Evolutionary conservation across 2,797 vertebrate genomes (phyloP).

Genomic region (Anisognathus igniventris): DNA sequence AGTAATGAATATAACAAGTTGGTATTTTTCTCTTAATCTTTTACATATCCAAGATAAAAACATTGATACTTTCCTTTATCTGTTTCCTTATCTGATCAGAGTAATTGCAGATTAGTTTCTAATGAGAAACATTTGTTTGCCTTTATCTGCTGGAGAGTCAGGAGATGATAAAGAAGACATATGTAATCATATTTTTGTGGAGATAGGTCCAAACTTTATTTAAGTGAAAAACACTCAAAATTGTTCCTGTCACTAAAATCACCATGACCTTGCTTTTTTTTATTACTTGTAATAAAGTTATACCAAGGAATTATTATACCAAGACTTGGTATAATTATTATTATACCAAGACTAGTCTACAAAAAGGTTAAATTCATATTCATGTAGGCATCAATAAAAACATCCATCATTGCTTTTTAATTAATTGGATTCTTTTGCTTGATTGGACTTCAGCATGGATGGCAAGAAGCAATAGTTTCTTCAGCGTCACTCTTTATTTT

Average conservation of each 20-base stretch:
- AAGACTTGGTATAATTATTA: too few relatives aligned
- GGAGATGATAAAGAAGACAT: neutral
- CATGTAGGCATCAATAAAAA: neutral
- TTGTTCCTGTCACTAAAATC: neutral
- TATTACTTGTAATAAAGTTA: neutral
- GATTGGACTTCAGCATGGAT: neutral
- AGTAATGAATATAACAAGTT: neutral
- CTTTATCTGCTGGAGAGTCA: neutral
- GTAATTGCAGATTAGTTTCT: neutral
- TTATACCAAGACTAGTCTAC: neutral
- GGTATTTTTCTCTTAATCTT: neutral
- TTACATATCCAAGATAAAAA: neutral
- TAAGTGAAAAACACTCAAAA: neutral
- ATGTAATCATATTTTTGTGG: neutral
- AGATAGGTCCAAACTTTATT: neutral
- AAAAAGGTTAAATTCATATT: neutral
- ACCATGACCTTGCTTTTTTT: neutral
- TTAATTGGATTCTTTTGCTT: neutral
- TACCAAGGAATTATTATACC: neutral
- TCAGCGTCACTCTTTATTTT: neutral
- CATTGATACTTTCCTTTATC: neutral
- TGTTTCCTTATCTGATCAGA: neutral
- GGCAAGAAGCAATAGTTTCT: neutral
- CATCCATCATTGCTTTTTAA: neutral
- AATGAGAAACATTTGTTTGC: neutral